Conservation (phyloP, 2,797 vertebrate genomes). For the Dicrostonyx torquatus region DNA sequence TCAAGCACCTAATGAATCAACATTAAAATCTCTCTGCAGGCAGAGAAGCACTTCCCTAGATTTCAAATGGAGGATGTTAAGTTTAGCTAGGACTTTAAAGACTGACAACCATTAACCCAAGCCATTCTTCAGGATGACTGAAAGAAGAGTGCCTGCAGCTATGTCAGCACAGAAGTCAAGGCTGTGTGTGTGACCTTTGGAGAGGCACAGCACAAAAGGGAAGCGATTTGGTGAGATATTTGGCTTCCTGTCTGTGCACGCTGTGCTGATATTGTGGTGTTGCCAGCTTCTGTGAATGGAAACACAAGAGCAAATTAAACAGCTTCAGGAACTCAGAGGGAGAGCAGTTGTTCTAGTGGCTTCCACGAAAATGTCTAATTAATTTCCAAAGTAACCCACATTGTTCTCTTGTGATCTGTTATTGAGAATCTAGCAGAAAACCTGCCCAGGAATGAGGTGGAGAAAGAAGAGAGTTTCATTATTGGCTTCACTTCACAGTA, state of each 20-base stretch:
- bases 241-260: conserved; percentile 82
- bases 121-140: conserved; percentile 79
- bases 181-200: conserved; percentile 82
- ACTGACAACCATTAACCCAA: conserved; percentile 81
- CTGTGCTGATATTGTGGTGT: conserved; percentile 83
- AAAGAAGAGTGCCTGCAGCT: conserved; percentile 84
- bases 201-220: conserved; percentile 83
- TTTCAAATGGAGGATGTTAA: conserved; percentile 71
- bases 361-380: conserved; percentile 88
- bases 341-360: conserved; percentile 89
- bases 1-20: not conserved
- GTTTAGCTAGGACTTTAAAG: conserved; percentile 75
- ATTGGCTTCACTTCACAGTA: conserved; percentile 84
- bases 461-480: conserved; percentile 81
- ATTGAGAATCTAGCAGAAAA: conserved; percentile 85
- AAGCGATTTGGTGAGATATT: conserved; percentile 85
- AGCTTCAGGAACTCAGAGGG: conserved; percentile 86
- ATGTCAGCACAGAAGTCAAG: conserved; percentile 84
- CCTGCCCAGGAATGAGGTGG: conserved; percentile 81
- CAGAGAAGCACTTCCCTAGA: conserved; percentile 59
- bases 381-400: conserved; percentile 87
- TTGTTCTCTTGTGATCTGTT: conserved; percentile 88
- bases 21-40: conserved; percentile 1
- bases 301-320: conserved; percentile 87
- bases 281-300: conserved; percentile 87